phyloP scores from a whole-genome alignment of 2,113 vertebrate species.

The Pituophis catenifer region DNA sequence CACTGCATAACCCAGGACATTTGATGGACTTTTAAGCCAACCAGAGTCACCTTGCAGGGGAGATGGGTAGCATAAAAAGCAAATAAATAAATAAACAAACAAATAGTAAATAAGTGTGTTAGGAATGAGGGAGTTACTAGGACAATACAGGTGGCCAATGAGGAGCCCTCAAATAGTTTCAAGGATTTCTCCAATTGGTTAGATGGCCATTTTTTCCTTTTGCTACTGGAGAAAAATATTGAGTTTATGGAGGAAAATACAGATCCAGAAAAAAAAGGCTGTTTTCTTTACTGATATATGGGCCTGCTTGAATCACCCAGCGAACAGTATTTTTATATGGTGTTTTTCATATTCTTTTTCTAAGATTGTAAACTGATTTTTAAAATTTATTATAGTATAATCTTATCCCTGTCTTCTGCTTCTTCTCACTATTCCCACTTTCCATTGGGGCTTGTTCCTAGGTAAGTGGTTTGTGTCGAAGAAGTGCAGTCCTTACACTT shows the following conservation, averaged over 20 bases:
- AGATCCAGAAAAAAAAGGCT: background rate
- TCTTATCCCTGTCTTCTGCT: background rate
- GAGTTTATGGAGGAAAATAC: background rate
- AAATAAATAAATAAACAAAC: background rate
- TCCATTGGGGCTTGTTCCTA: background rate
- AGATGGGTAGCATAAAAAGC: background rate
- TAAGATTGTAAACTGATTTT: background rate
- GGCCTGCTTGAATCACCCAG: background rate
- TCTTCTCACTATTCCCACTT: background rate
- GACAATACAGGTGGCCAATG: background rate
- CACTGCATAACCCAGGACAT: constrained; percentile 6
- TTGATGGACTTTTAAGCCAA: constrained; percentile 38
- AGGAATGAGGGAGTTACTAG: background rate
- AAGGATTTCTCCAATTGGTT: background rate
- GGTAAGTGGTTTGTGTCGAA: background rate
- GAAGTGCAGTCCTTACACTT: background rate
- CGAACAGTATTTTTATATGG: background rate
- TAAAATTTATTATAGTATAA: background rate
- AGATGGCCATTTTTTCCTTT: background rate
- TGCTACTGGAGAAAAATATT: background rate
- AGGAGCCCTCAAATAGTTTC: background rate
- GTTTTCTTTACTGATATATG: too few species aligned
- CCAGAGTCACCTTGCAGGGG: background rate
- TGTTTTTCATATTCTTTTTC: too few species aligned
- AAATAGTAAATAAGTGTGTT: background rate